Evolutionary conservation across 2,888 invertebrate species (phyloP).

Genomic region (Congeria kusceri): DNA sequence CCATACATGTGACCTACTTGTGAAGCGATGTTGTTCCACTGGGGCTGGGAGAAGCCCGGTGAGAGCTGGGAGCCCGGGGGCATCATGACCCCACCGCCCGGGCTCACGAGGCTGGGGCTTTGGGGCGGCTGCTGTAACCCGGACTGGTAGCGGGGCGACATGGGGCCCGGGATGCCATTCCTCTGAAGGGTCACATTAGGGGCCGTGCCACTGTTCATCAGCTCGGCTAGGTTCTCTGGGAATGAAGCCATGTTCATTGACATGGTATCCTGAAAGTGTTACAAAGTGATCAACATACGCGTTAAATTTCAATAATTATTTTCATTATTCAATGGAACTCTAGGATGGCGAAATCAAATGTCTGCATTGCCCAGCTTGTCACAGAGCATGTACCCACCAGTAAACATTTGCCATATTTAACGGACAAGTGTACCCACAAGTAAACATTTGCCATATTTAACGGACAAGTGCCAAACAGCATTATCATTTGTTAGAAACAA

Average conservation of each 20-base stretch:
- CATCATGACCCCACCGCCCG: constrained; percentile 64
- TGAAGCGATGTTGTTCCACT: constrained; percentile 56
- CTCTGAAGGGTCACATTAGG: constrained; percentile 92
- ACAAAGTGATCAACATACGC: too few species aligned
- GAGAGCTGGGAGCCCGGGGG: constrained; percentile 76
- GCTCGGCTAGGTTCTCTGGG: constrained; percentile 91
- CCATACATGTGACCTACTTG: too few species aligned
- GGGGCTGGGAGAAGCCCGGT: constrained; percentile 72
- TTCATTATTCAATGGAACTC: too few species aligned
- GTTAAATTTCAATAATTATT: too few species aligned
- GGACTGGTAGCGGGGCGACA: constrained; percentile 77
- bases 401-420: too few species aligned
- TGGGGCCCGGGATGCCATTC: constrained; percentile 82
- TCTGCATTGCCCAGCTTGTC: too few species aligned
- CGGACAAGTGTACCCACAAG: too few species aligned
- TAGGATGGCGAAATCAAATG: too few species aligned
- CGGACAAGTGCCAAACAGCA: too few species aligned
- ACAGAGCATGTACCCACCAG: too few species aligned
- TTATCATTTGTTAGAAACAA: too few species aligned
- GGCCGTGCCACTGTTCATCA: constrained; percentile 94
- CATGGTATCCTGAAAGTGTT: constrained; percentile 62
- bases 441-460: too few species aligned
- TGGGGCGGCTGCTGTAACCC: constrained; percentile 50
- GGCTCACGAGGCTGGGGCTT: constrained; percentile 21
- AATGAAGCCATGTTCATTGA: constrained; percentile 63